phyloP scores from a whole-genome alignment of 2,888 invertebrate genomes.

The Drosophila stalkeri region DNA sequence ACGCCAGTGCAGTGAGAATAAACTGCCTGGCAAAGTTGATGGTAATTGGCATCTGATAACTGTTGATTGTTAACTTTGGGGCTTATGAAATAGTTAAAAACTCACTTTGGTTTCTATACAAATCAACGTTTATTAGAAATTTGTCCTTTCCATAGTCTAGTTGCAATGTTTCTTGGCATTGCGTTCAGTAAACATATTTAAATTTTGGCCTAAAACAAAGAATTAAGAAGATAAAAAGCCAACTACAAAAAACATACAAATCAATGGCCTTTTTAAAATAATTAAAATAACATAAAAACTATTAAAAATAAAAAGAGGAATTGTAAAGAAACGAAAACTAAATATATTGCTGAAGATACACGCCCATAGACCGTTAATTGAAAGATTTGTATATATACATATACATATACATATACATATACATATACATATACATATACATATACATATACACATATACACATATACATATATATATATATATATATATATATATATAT shows the following conservation, averaged over 20 bases:
- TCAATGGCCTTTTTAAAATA: slow-evolving; percentile 27
- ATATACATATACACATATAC: background rate
- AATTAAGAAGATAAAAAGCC: background rate
- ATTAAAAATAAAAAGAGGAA: background rate
- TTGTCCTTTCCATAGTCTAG: slow-evolving; percentile 32
- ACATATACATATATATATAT: no score
- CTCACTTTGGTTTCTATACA: slow-evolving; percentile 41
- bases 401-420: background rate
- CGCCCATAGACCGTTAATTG: background rate
- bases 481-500: background rate
- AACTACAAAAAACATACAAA: slow-evolving; percentile 27
- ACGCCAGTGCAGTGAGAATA: background rate
- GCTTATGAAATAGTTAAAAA: slow-evolving; percentile 3
- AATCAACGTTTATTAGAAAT: slow-evolving; percentile 54
- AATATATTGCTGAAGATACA: slow-evolving; percentile 8
- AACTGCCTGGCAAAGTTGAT: background rate
- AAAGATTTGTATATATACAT: background rate
- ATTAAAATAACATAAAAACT: slow-evolving; percentile 1
- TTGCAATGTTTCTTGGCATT: slow-evolving; percentile 12
- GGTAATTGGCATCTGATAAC: background rate
- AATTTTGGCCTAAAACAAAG: slow-evolving; percentile 4
- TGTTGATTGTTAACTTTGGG: background rate
- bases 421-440: background rate
- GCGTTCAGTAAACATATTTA: slow-evolving; percentile 9
- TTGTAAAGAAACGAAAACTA: slow-evolving; percentile 3